Percentiles rank a stretch among this genome's conserved stretches.
Conservation (phyloP, 2,888 invertebrate genomes). For the Cacoxenus indagator region DNA sequence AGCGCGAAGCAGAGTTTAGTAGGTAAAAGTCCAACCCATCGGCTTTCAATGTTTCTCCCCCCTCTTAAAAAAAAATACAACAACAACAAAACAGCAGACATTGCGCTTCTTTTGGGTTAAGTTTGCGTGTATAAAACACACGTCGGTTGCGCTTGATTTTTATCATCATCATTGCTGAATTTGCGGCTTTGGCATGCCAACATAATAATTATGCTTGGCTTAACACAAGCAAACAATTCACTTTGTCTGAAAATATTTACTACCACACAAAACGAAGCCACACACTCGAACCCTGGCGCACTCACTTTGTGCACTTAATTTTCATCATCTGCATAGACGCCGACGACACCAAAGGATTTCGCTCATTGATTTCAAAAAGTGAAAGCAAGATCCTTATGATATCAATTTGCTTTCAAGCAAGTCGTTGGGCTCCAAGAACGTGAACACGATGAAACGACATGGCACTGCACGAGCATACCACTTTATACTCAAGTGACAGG, state of each 20-base stretch:
- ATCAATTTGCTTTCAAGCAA: conserved; percentile 64
- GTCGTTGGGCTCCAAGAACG: conserved; percentile 44
- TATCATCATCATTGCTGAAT: conserved; percentile 5
- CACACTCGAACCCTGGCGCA: not conserved
- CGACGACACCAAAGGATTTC: conserved; percentile 55
- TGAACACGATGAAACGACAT: conserved; percentile 52
- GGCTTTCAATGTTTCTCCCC: no score
- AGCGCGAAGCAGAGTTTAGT: no score
- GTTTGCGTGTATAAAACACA: not conserved
- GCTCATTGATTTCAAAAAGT: conserved; percentile 60
- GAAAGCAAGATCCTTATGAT: conserved; percentile 65
- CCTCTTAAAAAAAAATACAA: no score
- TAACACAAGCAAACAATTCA: conserved; percentile 44
- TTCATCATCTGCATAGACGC: conserved; percentile 19
- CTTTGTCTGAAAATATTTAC: not conserved
- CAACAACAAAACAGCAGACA: not conserved
- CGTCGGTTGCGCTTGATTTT: not conserved
- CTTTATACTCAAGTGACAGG: conserved; percentile 28
- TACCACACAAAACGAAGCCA: not conserved
- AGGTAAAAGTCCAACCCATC: no score
- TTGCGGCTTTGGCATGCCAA: conserved; percentile 30
- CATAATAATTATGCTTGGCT: conserved; percentile 64
- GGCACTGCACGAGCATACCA: not conserved
- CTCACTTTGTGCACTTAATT: conserved; percentile 12
- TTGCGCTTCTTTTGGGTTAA: not conserved